phyloP scores from a whole-genome alignment of 2,888 invertebrate genomes.

The Eulithis prunata region DNA sequence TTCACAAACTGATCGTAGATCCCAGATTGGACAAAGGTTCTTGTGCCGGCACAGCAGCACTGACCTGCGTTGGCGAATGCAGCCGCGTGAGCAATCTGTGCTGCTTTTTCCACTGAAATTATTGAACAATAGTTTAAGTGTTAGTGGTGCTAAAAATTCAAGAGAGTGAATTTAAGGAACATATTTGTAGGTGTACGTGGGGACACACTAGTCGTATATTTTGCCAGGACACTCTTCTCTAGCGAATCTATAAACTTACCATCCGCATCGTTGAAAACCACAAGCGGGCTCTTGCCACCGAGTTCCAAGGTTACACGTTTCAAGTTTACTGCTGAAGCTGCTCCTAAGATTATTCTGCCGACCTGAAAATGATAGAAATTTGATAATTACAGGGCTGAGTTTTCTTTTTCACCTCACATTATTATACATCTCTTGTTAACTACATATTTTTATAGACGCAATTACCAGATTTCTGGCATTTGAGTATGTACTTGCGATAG shows the following conservation, averaged over 20 bases:
- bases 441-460: too few species aligned
- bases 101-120: constrained; percentile 72
- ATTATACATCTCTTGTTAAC: too few species aligned
- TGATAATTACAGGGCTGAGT: too few species aligned
- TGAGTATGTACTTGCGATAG: too few species aligned
- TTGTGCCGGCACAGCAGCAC: constrained; percentile 89
- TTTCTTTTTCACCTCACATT: too few species aligned
- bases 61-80: constrained; percentile 77
- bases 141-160: too few species aligned
- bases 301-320: constrained; percentile 93
- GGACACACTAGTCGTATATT: too few species aligned
- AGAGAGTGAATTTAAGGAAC: too few species aligned
- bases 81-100: constrained; percentile 72
- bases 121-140: not conserved
- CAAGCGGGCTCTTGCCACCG: constrained; percentile 95
- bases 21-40: constrained; percentile 94
- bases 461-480: too few species aligned
- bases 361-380: constrained; percentile 63
- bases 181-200: too few species aligned
- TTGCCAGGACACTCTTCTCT: not conserved
- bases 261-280: constrained; percentile 92
- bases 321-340: constrained; percentile 90
- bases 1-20: constrained; percentile 94
- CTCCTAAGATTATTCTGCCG: constrained; percentile 84
- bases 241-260: constrained; percentile 67